Evolutionary conservation across 1,140 invertebrate species (phyloP), one percentile per base, ranked within the genome.

Genomic region (Drosophila novamexicana): DNA sequence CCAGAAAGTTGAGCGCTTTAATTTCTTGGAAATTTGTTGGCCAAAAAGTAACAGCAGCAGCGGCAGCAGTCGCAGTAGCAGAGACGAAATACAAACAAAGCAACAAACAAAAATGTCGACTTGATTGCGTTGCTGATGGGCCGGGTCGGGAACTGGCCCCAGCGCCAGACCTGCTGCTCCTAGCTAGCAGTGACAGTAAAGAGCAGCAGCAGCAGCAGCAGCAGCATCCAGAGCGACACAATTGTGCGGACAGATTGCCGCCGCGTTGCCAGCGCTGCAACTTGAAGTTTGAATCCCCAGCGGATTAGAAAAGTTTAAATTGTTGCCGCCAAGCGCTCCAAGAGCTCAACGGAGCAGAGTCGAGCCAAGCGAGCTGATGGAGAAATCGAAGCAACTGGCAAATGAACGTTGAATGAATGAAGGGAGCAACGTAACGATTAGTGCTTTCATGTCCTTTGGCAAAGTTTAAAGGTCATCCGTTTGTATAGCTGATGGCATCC

Each of bases 221-320:
- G 54, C 16, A 50, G 47, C 32, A 66, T 7, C 45, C n/a, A 66
- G 47, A 80, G 62, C 64, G 39, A 58, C 74, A 81, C 81, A 84
- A 84, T 85, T 84, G 81, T 84, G 81, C 81, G 81, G 81, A 84
- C 81, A 84, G 81, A 84, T 85, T 85, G 81, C 74, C 82, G 54
- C 50, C 77, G 79, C 73, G 74, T 77, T 84, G 81, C 71, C 71
- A 42, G 59, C 64, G 76, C 78, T 78, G 75, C 82, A 84, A 64
- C 85, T 73, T 78, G 74, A 89, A 89, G 84, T 89, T 89, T 89
- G 65, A 83, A 85, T 85, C 83, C 83, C 81, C 86, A 90, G 85
- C 88, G 88, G 88, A 91, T 91, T 91, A 91, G 83, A 77, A 91
- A 91, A 91, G 79, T 91, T 91, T 91, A 91, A 91, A 91, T 88